phyloP scores from a whole-genome alignment of 2,113 vertebrate species.

The Crotalus viridis region DNA sequence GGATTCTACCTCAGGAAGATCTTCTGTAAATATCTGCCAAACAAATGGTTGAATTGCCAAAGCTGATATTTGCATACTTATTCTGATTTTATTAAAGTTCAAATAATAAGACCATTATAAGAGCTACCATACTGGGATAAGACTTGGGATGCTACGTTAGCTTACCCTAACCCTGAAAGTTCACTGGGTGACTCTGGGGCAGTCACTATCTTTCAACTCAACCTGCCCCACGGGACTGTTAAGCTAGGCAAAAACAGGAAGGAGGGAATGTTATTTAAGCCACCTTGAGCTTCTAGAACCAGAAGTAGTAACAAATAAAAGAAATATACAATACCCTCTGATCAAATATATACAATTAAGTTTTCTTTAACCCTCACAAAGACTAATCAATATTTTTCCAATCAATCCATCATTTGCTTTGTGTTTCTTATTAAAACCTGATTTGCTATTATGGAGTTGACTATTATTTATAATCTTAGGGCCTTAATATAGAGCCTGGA shows the following conservation, averaged over 20 bases:
- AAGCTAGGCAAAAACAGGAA: background rate
- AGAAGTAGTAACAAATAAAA: background rate
- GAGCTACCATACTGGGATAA: background rate
- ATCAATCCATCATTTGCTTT: background rate
- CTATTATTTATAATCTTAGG: background rate
- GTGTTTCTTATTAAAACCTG: background rate
- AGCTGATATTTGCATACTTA: background rate
- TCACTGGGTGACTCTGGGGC: background rate
- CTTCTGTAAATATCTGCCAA: constrained; percentile 95
- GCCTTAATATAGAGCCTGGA: background rate
- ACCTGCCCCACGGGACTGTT: background rate
- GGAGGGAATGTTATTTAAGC: background rate
- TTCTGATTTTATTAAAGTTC: background rate
- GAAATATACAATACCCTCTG: background rate
- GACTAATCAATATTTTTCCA: background rate
- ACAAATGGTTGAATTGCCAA: constrained; percentile 31
- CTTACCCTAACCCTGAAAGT: background rate
- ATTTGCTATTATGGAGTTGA: background rate
- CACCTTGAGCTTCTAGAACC: background rate
- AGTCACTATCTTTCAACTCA: background rate
- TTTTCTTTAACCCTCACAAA: background rate
- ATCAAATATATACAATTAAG: background rate
- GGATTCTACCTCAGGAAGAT: constrained; percentile 92
- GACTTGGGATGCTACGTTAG: background rate
- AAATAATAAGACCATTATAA: background rate